Evolutionary conservation across 2,888 invertebrate genomes (phyloP).

Genomic region (Drosophila aldrichi): DNA sequence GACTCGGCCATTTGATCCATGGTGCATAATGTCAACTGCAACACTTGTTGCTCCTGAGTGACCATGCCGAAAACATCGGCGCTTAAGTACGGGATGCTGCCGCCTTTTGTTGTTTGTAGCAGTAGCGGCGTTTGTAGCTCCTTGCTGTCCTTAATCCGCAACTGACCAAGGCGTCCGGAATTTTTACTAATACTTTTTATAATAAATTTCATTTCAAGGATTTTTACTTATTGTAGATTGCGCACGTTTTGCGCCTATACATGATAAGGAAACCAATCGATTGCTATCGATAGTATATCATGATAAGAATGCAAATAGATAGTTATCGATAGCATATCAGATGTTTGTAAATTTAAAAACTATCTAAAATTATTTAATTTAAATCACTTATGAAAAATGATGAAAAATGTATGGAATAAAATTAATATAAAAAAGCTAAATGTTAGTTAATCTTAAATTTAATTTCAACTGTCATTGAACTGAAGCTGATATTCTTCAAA

Average conservation of each 20-base stretch:
- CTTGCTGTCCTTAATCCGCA: constrained; percentile 84
- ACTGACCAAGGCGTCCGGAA: constrained; percentile 89
- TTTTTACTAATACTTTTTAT: constrained; percentile 87
- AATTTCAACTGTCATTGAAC: background rate
- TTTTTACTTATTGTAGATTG: constrained; percentile 7
- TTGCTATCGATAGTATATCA: constrained; percentile 24
- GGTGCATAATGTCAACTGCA: constrained; percentile 91
- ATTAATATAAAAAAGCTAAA: too few species aligned
- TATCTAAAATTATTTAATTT: background rate
- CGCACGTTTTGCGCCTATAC: constrained; percentile 37
- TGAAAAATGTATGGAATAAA: too few species aligned
- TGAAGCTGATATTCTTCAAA: background rate
- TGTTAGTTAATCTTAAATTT: too few species aligned
- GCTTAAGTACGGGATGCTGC: constrained; percentile 93
- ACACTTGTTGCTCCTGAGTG: constrained; percentile 87
- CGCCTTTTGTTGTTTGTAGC: constrained; percentile 91
- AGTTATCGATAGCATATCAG: constrained; percentile 28
- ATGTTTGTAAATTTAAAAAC: constrained; percentile 13
- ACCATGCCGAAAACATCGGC: constrained; percentile 90
- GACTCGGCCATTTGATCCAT: constrained; percentile 89
- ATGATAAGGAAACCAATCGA: constrained; percentile 10
- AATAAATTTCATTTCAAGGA: constrained; percentile 89
- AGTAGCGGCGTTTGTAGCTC: constrained; percentile 91
- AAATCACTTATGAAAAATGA: too few species aligned
- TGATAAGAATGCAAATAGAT: constrained; percentile 12